Conservation (phyloP, 2,113 vertebrate genomes). For the Stigmatopora argus region DNA sequence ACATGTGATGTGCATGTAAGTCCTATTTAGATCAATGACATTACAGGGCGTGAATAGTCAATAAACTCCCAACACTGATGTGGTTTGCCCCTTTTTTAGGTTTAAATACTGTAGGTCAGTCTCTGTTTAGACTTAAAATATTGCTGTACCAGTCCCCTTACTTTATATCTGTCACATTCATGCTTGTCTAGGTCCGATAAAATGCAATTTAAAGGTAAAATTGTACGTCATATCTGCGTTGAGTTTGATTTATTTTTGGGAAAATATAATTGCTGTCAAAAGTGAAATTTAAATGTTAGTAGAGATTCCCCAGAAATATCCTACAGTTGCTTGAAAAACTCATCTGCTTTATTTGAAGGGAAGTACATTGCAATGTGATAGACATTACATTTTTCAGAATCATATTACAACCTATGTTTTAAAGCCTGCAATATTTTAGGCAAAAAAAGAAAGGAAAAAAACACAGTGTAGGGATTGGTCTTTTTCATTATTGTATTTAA, state of each 20-base stretch:
- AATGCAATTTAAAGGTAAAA: background rate
- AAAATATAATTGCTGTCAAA: no score
- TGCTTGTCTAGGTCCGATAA: background rate
- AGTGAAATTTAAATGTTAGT: no score
- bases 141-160: no score
- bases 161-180: background rate
- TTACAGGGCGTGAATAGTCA: no score
- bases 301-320: no score
- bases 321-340: background rate
- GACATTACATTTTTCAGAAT: slow-evolving; percentile 5
- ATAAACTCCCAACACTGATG: no score
- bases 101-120: background rate
- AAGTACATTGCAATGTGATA: no score
- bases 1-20: no score
- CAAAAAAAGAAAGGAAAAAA: slow-evolving; percentile 3
- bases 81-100: no score
- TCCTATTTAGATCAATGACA: no score
- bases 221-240: background rate
- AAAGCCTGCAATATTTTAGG: background rate
- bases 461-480: background rate
- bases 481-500: slow-evolving; percentile 7
- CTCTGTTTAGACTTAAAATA: background rate
- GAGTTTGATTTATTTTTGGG: background rate
- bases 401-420: slow-evolving; percentile 1
- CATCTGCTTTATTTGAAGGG: no score